Percentiles rank a stretch among this genome's conserved stretches.
These are phyloP conservation scores for Clarias gariepinus DNA, from an alignment of 2,113 vertebrate genomes.

Conservation along the genomic window DNA sequence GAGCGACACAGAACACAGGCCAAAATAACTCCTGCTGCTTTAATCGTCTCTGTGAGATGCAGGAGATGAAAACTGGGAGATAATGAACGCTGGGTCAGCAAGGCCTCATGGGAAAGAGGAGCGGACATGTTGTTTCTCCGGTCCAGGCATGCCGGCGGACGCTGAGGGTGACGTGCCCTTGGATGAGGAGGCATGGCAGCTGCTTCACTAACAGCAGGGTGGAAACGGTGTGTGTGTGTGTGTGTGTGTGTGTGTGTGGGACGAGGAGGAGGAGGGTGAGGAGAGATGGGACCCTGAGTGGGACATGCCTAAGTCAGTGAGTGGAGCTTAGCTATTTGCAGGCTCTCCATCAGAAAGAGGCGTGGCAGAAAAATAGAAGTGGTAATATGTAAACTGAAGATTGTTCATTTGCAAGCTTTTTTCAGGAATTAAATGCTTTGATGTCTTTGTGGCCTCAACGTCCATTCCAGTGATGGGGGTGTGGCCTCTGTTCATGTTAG, in stretches of 20 bases:
- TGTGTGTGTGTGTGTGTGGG: slow-evolving; percentile 12
- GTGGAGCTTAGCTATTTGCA: not conserved
- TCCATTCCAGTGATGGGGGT: not conserved
- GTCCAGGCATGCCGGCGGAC: slow-evolving; percentile 35
- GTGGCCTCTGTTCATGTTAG: not conserved
- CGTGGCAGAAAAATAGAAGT: not conserved
- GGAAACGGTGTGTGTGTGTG: slow-evolving; percentile 9
- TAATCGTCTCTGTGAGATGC: not conserved
- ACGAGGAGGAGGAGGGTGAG: not conserved
- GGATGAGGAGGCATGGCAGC: slow-evolving; percentile 32
- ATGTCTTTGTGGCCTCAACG: not conserved
- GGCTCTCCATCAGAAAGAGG: not conserved
- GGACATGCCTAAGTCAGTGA: slow-evolving; percentile 9
- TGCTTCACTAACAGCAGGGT: slow-evolving; percentile 17
- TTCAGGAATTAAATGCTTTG: not conserved
- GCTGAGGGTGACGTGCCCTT: slow-evolving; percentile 39
- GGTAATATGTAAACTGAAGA: not conserved
- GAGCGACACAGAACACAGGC: not conserved
- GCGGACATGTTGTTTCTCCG: slow-evolving; percentile 15
- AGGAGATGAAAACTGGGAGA: slow-evolving; percentile 5
- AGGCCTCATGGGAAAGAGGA: not conserved
- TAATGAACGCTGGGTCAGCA: not conserved
- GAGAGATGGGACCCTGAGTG: not conserved
- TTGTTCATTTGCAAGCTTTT: not conserved
- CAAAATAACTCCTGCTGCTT: slow-evolving; percentile 12